Evolutionary conservation across 2,113 vertebrate species (phyloP).

Genomic region (Bos indicus): DNA sequence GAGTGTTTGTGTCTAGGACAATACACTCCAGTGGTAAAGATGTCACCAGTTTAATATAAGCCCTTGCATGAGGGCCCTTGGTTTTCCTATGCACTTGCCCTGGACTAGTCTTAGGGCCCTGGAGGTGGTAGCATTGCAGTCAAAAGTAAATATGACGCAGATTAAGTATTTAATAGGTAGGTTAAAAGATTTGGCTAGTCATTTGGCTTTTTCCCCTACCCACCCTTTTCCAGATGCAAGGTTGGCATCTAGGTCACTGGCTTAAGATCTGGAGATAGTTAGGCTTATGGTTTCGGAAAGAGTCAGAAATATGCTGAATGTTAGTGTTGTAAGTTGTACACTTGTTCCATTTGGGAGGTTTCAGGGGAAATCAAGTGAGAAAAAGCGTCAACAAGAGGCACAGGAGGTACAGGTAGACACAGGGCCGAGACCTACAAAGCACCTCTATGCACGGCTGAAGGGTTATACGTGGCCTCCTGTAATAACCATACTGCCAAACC

Average conservation of each 20-base stretch:
- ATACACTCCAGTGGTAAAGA: background rate
- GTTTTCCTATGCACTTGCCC: background rate
- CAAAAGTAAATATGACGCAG: background rate
- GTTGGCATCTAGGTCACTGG: background rate
- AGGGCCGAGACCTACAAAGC: background rate
- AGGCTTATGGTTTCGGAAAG: background rate
- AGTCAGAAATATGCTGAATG: background rate
- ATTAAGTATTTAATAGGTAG: background rate
- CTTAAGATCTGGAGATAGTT: background rate
- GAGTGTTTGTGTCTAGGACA: background rate
- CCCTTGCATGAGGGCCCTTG: background rate
- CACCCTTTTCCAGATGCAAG: background rate
- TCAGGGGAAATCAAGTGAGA: background rate
- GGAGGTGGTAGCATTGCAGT: background rate
- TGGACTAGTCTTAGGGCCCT: background rate
- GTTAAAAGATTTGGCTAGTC: background rate
- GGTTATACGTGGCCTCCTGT: accelerated
- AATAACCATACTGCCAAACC: background rate
- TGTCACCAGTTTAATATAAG: background rate
- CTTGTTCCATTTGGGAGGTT: background rate
- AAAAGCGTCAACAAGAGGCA: background rate
- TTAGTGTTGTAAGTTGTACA: background rate
- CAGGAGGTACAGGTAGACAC: background rate
- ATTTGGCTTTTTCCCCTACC: background rate
- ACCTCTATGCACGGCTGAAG: background rate